phyloP scores from a whole-genome alignment of 2,797 vertebrate genomes.

The Acanthurus lineatus region DNA sequence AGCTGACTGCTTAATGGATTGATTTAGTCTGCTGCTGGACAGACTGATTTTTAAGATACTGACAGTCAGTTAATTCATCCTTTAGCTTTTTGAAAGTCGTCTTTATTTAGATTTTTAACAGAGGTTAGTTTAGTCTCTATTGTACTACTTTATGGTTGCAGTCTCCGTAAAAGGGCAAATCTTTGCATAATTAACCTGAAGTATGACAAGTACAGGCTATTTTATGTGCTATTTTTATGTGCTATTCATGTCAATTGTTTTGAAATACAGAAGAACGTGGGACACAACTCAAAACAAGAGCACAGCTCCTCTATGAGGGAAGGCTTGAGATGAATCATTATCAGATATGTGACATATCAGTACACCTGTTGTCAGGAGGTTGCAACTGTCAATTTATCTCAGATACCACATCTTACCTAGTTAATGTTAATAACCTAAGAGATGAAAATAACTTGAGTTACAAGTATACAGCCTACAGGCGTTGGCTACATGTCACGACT shows the following conservation, averaged over 20 bases:
- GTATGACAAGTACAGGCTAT: conserved; percentile 17
- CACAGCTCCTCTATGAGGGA: background rate
- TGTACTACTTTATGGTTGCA: conserved; percentile 9
- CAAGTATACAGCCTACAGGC: too few relatives aligned
- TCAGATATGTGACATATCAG: background rate
- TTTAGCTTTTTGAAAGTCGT: background rate
- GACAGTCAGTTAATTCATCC: conserved; percentile 2
- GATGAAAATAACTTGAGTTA: background rate
- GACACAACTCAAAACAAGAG: conserved; percentile 7
- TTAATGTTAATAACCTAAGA: background rate
- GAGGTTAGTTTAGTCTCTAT: background rate
- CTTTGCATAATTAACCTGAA: conserved; percentile 34
- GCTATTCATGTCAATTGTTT: conserved; percentile 16
- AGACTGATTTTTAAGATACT: conserved; percentile 36
- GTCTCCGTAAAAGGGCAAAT: conserved; percentile 26
- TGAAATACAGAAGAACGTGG: conserved; percentile 20
- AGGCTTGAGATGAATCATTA: background rate
- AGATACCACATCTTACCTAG: background rate
- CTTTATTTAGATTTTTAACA: background rate
- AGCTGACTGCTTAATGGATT: conserved; percentile 53
- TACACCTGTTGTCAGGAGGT: background rate
- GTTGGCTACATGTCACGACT: too few relatives aligned
- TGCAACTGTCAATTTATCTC: conserved; percentile 1
- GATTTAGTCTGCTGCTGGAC: conserved; percentile 32
- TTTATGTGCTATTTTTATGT: conserved; percentile 8